phyloP scores from a whole-genome alignment of 2,888 invertebrate species.

The Caenorhabditis imperialis region DNA sequence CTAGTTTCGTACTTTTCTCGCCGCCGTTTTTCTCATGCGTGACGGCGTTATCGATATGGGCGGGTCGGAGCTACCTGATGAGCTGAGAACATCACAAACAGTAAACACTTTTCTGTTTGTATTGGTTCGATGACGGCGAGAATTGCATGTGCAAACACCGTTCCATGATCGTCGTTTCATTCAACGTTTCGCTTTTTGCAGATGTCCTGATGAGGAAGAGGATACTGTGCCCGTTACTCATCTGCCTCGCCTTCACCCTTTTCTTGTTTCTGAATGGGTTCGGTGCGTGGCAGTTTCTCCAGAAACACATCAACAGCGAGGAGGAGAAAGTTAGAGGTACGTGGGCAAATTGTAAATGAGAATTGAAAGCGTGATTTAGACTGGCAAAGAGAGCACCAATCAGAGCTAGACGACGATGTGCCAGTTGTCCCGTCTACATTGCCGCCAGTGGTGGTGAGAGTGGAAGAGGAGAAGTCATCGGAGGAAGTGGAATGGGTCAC shows the following conservation, averaged over 20 bases:
- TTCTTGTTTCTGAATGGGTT: conserved; percentile 27
- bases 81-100: conserved; percentile 24
- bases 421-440: conserved; percentile 8
- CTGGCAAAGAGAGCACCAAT: conserved; percentile 33
- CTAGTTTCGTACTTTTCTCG: conserved; percentile 33
- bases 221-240: conserved; percentile 16
- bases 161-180: too few relatives aligned
- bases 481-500: conserved; percentile 22
- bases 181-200: conserved; percentile 5
- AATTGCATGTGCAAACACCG: too few relatives aligned
- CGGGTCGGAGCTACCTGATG: conserved; percentile 24
- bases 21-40: conserved; percentile 28
- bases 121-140: too few relatives aligned
- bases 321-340: conserved; percentile 32
- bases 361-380: too few relatives aligned
- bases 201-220: conserved; percentile 48
- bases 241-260: conserved; percentile 22
- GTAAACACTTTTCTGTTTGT: too few relatives aligned
- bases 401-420: conserved; percentile 17
- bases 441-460: background rate
- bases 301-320: conserved; percentile 17
- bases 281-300: conserved; percentile 16
- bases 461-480: too few relatives aligned
- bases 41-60: conserved; percentile 23
- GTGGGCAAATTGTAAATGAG: too few relatives aligned